Evolutionary conservation across 2,888 invertebrate species (phyloP), one percentile per base, ranked within the genome.

Genomic region (Apamea epomidion): DNA sequence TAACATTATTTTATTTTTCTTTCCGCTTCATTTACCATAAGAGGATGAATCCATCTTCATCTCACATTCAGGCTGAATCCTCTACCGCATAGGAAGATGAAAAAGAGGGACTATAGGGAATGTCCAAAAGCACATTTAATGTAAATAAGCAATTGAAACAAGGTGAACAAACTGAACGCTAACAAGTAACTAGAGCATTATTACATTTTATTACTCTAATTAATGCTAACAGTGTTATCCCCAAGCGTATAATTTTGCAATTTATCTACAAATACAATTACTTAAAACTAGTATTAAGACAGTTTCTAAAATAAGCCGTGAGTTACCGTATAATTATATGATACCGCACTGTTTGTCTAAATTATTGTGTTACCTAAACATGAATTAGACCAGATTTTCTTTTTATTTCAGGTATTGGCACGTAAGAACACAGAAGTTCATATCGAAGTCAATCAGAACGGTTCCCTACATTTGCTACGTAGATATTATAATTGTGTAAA

Each of bases 321-420:
- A 79, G 64, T 76, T 73, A 71, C 37, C 64, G 78, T 72, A 62
- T 58, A 77, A 75, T 76, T 76, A 68, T 25, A 67, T 32, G 18
- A 65, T 48, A 58, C n/a, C 10, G 25, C 58, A 21, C 37, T 32
- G 54, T 75, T 80, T 77, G 60, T 75, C 69, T 74, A 25, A 73
- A 77, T 65, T 67, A 87, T 70, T 76, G 48, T 64, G 64, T 45
- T 72, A 86, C 21, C n/a, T 83, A 45, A 62, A 83, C 65, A 74
- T 70, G 21, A 85, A 65, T 69, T 54, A 83, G 42, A 81, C 25
- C 25, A 54, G 12, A 16, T 87, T 71, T 83, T 78, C 74, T 85
- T 86, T 81, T 85, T 1, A 75, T 90, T 91, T 81, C 90, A 90
- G 90, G 89, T 91, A 87, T 81, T 70, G 84, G 69, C 80, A 80